A percentile compares a stretch with the other conserved stretches of the same genome.
phyloP scores from a whole-genome alignment of 2,797 vertebrate genomes.

The Chrysocyon brachyurus region DNA sequence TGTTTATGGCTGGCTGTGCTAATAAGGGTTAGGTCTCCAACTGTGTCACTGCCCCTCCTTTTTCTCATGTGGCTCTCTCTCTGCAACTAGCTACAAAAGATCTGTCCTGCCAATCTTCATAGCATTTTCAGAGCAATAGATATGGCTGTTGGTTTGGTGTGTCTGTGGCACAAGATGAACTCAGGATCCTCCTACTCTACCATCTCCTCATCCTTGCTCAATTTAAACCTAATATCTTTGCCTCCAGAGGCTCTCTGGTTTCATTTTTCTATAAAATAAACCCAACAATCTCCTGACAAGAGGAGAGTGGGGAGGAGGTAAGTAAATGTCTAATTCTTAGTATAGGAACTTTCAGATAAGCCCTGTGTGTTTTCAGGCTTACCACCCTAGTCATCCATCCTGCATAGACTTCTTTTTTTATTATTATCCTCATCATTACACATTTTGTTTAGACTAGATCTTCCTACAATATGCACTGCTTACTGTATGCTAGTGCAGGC shows the following conservation, averaged over 20 bases:
- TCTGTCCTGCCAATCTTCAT: not conserved
- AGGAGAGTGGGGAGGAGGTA: not conserved
- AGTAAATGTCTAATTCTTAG: not conserved
- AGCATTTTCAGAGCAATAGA: not conserved
- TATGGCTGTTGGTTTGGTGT: not conserved
- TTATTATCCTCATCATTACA: not conserved
- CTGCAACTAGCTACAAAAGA: not conserved
- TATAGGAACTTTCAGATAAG: not conserved
- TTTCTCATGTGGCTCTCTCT: not conserved
- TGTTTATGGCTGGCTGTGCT: not conserved
- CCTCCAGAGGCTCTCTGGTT: not conserved
- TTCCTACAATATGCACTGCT: not conserved
- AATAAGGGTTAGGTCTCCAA: not conserved
- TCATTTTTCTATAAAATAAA: conserved; percentile 42
- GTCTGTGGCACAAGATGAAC: not conserved
- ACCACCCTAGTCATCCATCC: not conserved
- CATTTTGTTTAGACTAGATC: not conserved
- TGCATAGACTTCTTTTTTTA: not conserved
- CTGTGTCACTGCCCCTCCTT: not conserved
- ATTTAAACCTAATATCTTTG: not conserved
- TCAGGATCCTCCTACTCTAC: not conserved
- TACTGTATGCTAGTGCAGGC: not conserved
- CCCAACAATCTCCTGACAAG: not conserved
- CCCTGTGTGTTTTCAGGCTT: not conserved
- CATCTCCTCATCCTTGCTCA: not conserved